phyloP scores from a whole-genome alignment of 2,113 vertebrate species.

The Cryptoleucopteryx plumbea region DNA sequence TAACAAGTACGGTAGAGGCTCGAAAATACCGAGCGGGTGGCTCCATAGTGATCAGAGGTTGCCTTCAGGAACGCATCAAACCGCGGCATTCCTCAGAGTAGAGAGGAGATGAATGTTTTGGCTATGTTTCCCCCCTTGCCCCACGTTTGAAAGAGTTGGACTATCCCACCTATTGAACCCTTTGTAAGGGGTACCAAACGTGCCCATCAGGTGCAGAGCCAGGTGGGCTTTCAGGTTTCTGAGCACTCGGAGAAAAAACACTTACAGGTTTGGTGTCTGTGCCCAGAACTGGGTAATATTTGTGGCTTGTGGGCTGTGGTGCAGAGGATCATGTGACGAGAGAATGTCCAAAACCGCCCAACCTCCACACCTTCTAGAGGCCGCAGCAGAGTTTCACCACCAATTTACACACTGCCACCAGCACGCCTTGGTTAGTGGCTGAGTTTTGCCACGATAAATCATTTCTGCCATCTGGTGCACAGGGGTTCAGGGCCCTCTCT shows the following conservation, averaged over 20 bases:
- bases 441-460: not conserved
- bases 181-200: too few relatives aligned
- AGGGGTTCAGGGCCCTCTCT: not conserved
- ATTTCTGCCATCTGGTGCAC: rapidly evolving
- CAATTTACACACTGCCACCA: not conserved
- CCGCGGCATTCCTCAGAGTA: not conserved
- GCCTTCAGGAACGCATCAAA: not conserved
- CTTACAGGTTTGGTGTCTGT: not conserved
- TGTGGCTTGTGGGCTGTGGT: not conserved
- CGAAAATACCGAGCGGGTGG: not conserved
- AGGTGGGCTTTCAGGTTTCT: not conserved
- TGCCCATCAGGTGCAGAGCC: not conserved
- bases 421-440: rapidly evolving
- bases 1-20: slow-evolving; percentile 86
- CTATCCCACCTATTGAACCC: rapidly evolving
- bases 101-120: not conserved
- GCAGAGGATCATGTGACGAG: not conserved
- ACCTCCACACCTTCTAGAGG: not conserved
- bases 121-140: not conserved
- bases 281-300: not conserved
- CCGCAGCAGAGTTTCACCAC: not conserved
- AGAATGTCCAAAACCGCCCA: rapidly evolving
- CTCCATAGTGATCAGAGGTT: rapidly evolving
- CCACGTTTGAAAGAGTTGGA: not conserved
- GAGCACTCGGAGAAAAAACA: not conserved